Conservation (phyloP, 1,140 invertebrate species). For the Bombus pascuorum region DNA sequence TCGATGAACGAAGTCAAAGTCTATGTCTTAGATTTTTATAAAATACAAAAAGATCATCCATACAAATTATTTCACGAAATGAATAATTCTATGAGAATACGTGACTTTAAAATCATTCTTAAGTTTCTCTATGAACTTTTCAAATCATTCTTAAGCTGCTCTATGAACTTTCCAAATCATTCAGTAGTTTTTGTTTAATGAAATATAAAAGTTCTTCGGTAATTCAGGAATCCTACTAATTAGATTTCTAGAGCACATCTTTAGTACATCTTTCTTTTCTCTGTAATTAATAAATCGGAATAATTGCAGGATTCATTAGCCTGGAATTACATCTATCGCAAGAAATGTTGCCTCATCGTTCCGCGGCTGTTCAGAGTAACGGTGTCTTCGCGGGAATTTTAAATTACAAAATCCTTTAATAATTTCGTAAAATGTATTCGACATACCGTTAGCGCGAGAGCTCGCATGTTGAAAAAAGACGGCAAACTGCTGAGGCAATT, state of each 20-base stretch:
- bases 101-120: too few species aligned
- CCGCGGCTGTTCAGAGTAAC: background rate
- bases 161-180: too few species aligned
- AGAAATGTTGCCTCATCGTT: background rate
- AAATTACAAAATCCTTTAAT: constrained; percentile 24
- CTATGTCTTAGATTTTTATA: too few species aligned
- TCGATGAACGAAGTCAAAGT: too few species aligned
- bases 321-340: background rate
- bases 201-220: background rate
- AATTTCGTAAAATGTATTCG: constrained; percentile 11
- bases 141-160: too few species aligned
- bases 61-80: too few species aligned
- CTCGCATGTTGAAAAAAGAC: constrained; percentile 82
- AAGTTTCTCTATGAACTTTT: too few species aligned
- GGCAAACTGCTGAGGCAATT: constrained; percentile 84
- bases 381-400: constrained; percentile 8
- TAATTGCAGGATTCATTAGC: background rate
- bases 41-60: too few species aligned
- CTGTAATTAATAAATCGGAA: constrained; percentile 9
- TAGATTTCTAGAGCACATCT: background rate
- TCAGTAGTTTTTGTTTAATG: background rate
- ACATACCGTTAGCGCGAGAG: constrained; percentile 78
- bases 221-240: background rate
- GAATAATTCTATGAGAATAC: too few species aligned
- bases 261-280: background rate